Conservation (phyloP, 2,888 invertebrate genomes). For the Bhutanitis thaidina region DNA sequence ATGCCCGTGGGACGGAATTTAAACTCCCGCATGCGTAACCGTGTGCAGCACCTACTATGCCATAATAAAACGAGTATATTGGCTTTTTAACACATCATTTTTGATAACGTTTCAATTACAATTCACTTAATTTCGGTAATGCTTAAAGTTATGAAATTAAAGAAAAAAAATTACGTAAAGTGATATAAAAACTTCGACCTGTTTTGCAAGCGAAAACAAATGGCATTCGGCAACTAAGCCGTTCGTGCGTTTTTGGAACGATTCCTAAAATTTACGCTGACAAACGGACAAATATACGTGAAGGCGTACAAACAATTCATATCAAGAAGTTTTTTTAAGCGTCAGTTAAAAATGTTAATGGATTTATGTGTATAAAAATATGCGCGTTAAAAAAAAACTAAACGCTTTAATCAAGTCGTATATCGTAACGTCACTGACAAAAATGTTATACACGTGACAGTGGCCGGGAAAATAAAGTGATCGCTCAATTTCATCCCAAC, state of each 20-base stretch:
- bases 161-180: too few relatives aligned
- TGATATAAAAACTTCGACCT: not conserved
- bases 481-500: conserved; percentile 6
- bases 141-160: too few relatives aligned
- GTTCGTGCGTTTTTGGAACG: conserved; percentile 8
- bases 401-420: not conserved
- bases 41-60: too few relatives aligned
- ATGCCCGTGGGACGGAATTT: too few relatives aligned
- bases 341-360: conserved; percentile 14
- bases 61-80: too few relatives aligned
- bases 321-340: not conserved
- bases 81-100: too few relatives aligned
- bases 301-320: conserved; percentile 8
- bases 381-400: not conserved
- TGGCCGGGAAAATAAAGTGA: conserved; percentile 2
- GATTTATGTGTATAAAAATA: conserved; percentile 10
- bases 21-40: too few relatives aligned
- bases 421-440: conserved; percentile 4
- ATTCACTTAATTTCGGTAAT: too few relatives aligned
- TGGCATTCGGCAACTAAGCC: conserved; percentile 3
- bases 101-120: too few relatives aligned
- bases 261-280: conserved; percentile 11
- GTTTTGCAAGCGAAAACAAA: conserved; percentile 3
- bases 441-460: not conserved
- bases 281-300: conserved; percentile 5